A percentile compares a stretch with the other conserved stretches of the same genome.
Evolutionary conservation across 2,888 invertebrate genomes (phyloP).

Genomic region (Dicranocentrus wangi): DNA sequence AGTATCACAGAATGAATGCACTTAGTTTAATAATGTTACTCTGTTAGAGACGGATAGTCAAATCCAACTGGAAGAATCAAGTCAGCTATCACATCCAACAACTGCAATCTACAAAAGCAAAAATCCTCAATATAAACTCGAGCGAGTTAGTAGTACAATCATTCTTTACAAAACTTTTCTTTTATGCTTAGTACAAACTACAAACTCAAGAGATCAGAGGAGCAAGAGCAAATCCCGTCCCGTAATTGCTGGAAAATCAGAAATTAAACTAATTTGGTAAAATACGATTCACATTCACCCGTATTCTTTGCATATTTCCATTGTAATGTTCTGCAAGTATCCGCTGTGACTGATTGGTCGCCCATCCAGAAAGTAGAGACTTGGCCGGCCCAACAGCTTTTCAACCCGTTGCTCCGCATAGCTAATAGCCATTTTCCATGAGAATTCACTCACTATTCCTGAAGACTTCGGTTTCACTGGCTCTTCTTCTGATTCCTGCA

Average conservation of each 20-base stretch:
- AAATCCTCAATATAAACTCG: neutral
- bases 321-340: constrained; percentile 17
- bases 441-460: constrained; percentile 9
- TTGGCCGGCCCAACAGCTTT: neutral
- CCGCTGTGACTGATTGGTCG: constrained; percentile 10
- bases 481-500: neutral
- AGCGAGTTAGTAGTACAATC: no score
- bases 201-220: no score
- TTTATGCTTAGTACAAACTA: no score
- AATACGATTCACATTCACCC: constrained; percentile 13
- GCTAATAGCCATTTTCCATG: constrained; percentile 30
- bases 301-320: constrained; percentile 43
- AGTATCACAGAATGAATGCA: neutral
- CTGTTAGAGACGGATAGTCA: constrained; percentile 28
- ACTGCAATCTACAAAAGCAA: constrained; percentile 8
- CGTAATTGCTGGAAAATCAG: neutral
- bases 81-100: constrained; percentile 37
- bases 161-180: no score
- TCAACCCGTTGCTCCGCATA: constrained; percentile 11
- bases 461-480: neutral
- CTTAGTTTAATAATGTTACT: constrained; percentile 4
- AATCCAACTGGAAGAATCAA: constrained; percentile 45
- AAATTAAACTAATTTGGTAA: neutral
- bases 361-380: constrained; percentile 29
- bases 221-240: no score